These are phyloP conservation scores for Melierax canorus DNA, from an alignment of 2,113 vertebrate genomes.

Conservation along the genomic window DNA sequence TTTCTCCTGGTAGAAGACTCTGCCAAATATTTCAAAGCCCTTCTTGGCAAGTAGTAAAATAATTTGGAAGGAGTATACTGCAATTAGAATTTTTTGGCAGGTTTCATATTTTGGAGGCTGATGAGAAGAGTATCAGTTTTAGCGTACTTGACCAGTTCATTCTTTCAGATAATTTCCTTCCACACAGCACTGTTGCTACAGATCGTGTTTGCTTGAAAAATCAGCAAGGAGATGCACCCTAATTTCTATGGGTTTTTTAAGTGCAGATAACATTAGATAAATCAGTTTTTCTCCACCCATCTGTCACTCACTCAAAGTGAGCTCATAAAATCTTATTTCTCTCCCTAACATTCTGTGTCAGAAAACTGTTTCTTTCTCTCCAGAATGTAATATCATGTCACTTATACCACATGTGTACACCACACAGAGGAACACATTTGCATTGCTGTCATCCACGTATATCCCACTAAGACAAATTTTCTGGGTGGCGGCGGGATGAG, in stretches of 20 bases:
- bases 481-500: neutral
- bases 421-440: neutral
- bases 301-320: constrained; percentile 12
- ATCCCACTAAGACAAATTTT: neutral
- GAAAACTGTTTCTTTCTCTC: neutral
- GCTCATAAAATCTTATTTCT: neutral
- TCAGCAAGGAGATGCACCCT: neutral
- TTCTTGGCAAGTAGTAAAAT: constrained; percentile 69
- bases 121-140: constrained; percentile 59
- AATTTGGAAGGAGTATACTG: constrained; percentile 54
- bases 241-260: neutral
- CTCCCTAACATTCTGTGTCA: neutral
- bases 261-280: neutral
- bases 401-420: neutral
- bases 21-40: constrained; percentile 68
- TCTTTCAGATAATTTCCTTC: constrained; percentile 21
- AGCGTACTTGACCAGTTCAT: constrained; percentile 23
- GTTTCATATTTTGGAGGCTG: constrained; percentile 39
- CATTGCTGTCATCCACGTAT: neutral
- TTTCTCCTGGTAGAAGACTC: constrained; percentile 47
- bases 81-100: constrained; percentile 72
- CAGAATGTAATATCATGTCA: neutral
- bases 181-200: neutral
- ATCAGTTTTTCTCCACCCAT: neutral
- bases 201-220: neutral